Evolutionary conservation across 2,797 vertebrate genomes (phyloP), one percentile per base, ranked within the genome.

Genomic region (Nothura maculosa): DNA sequence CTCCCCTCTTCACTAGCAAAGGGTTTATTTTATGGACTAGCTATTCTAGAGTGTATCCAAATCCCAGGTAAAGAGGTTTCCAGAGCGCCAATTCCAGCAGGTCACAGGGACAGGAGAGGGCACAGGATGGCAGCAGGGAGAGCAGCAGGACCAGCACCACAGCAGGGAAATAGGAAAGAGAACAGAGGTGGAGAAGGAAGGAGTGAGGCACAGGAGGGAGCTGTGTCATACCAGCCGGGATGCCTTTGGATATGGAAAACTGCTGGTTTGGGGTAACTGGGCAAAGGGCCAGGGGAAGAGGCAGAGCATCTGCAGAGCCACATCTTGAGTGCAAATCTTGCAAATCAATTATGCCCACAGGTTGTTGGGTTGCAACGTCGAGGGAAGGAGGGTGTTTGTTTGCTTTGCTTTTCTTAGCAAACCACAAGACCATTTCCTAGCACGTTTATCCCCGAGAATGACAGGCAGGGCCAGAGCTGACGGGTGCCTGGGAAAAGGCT

Each of bases 321-420:
- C 60, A 52, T 95, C 87, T 89, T 83, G 69, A 62, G 64, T 81
- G 81, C 87, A 86, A 93, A 89, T 88, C 92, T 68, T 90, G 69
- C 89, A 94, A 92, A 93, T 94, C 92, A 76, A 93, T 92, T 94
- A 89, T 93, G 82, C 85, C 92, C 85, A 79, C 93, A 85, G 92
- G 95, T 96, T 96, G 92, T 87, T 74, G 76, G 78, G 94, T 83
- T 90, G 92, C 92, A 95, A 92, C 85, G 70, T 82, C 55, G 0
- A 52, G 24, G 67, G 70, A 78, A n/a, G 30, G 82, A 92, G 30
- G 47, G 70, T 89, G 91, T 81, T 89, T 84, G 76, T 91, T 92
- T 87, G 87, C 60, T 94, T 93, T 89, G 86, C 95, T 96, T 96
- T 96, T 96, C 95, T 96, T 96, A 96, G 92, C 38, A 96, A 94